A percentile compares a stretch with the other conserved stretches of the same genome.
phyloP scores from a whole-genome alignment of 1,140 invertebrate species.

The Eumeta japonica region DNA sequence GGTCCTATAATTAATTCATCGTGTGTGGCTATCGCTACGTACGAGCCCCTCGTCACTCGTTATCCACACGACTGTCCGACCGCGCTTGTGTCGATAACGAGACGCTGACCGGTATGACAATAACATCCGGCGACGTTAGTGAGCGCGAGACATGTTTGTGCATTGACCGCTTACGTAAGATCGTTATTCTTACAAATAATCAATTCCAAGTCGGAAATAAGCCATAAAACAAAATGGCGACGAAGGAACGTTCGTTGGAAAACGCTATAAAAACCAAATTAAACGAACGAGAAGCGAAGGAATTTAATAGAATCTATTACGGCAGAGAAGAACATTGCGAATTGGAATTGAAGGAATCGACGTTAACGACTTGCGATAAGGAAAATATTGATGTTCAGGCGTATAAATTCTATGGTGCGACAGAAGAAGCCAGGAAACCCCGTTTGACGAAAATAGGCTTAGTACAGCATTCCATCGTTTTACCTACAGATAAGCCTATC shows the following conservation, averaged over 20 bases:
- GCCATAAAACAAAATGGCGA: slow-evolving; percentile 19
- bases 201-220: too few species aligned
- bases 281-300: slow-evolving; percentile 62
- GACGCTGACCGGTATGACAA: too few species aligned
- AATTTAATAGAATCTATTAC: slow-evolving; percentile 77
- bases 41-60: too few species aligned
- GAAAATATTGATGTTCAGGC: slow-evolving; percentile 75
- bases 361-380: slow-evolving; percentile 22
- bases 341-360: slow-evolving; percentile 25
- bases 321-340: slow-evolving; percentile 56
- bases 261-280: slow-evolving; percentile 35
- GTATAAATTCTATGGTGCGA: slow-evolving; percentile 65
- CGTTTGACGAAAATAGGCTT: slow-evolving; percentile 77
- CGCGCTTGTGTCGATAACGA: too few species aligned
- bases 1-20: too few species aligned
- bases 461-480: slow-evolving; percentile 86
- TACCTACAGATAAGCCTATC: slow-evolving; percentile 74
- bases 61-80: too few species aligned
- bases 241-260: slow-evolving; percentile 18
- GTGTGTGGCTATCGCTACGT: too few species aligned
- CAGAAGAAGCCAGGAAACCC: slow-evolving; percentile 66
- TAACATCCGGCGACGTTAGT: too few species aligned
- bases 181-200: too few species aligned
- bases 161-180: too few species aligned
- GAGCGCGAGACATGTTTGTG: too few species aligned